Evolutionary conservation across 2,888 invertebrate genomes (phyloP), one percentile per base, ranked within the genome.

Genomic region (Euphydryas editha): DNA sequence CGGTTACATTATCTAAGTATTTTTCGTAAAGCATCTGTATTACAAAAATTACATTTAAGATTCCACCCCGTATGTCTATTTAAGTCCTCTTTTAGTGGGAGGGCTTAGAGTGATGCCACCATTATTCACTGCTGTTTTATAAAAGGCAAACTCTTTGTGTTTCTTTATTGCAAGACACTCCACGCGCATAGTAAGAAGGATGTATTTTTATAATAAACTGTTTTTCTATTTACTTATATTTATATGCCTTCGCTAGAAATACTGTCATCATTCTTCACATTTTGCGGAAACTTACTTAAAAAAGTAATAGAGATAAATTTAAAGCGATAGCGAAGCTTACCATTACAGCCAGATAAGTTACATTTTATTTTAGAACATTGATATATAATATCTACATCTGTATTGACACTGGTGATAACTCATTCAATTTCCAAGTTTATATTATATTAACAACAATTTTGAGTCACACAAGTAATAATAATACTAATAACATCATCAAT

Each of bases 91-190:
- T 65, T 59, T 58, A 59, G 59, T 62, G 51, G 62, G 59, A 68
- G 62, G 58, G 65, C 62, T 70, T 70, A 68, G 67, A 70, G 70
- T 62, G 60, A 68, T 65, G 39, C 68, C 46, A 57, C 68, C 62
- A 68, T 70, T 68, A 68, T 47, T 68, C 68, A 70, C 55, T 63
- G 68, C 47, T 68, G 44, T 24, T 62, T 37, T 62, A 70, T 65
- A 68, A 70, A 70, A 68, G 60, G 68, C 68, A 63, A 70, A 70
- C 65, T 68, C 70, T 68, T 68, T 70, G 67, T 67, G 59, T 68
- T 70, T 65, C 68, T 65, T 62, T 70, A 62, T 65, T 68, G 65
- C 58, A 57, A 68, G 63, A 63, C 60, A 63, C 70, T 30, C 49
- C 62, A 59, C 59, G 59, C 66, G 68, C 59, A 59, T 62, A 57